Evolutionary conservation across 2,113 vertebrate genomes (phyloP).

Genomic region (Cromileptes altivelis): DNA sequence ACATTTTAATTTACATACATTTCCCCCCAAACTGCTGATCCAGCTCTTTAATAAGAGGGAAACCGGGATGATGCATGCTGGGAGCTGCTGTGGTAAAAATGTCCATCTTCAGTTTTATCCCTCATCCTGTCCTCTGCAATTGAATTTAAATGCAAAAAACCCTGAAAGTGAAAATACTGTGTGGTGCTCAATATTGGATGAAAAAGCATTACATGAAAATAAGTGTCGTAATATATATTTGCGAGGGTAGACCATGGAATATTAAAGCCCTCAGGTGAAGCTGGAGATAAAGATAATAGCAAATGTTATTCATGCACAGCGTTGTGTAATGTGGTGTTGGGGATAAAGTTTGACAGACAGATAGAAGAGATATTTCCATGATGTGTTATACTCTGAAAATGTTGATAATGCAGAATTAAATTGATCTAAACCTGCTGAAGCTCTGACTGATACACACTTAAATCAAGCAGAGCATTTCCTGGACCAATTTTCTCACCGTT

Average conservation of each 20-base stretch:
- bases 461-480: neutral
- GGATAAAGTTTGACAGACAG: too few species aligned
- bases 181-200: too few species aligned
- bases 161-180: too few species aligned
- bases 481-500: too few species aligned
- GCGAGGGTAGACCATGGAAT: neutral
- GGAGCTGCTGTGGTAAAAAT: neutral
- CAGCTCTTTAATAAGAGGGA: neutral
- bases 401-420: too few species aligned
- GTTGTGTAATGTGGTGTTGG: too few species aligned
- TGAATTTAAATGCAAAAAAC: constrained; percentile 15
- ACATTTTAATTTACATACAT: neutral
- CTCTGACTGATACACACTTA: neutral
- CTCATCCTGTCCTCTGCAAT: neutral
- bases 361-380: too few species aligned
- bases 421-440: too few species aligned
- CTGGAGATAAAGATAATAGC: neutral
- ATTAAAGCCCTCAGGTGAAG: neutral
- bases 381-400: too few species aligned
- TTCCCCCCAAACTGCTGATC: constrained; percentile 21
- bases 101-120: neutral
- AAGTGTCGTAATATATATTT: neutral
- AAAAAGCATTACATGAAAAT: neutral
- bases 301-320: too few species aligned
- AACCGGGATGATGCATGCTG: constrained; percentile 15